Evolutionary conservation across 2,888 invertebrate species (phyloP).

Genomic region (Acanthoscelides obtectus): DNA sequence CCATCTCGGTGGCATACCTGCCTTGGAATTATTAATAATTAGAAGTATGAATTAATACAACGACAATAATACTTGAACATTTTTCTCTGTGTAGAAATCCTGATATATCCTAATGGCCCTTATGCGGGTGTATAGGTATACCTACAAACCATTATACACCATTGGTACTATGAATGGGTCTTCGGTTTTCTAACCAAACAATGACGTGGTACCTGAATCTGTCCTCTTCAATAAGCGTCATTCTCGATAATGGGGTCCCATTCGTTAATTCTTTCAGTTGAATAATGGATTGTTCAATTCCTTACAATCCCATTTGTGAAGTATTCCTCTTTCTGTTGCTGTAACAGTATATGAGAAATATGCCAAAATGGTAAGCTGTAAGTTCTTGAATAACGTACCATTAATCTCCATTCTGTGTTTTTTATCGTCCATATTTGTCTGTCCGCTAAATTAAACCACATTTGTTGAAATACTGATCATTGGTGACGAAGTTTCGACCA

Average conservation of each 20-base stretch:
- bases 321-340: not conserved
- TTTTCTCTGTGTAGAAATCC: not conserved
- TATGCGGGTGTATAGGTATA: not conserved
- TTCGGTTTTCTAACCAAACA: not conserved
- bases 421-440: too few species aligned
- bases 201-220: not conserved
- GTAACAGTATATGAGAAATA: too few species aligned
- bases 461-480: too few species aligned
- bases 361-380: too few species aligned
- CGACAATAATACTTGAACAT: too few species aligned
- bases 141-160: not conserved
- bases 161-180: not conserved
- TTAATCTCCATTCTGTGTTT: too few species aligned
- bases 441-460: too few species aligned
- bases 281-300: not conserved
- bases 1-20: too few species aligned
- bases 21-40: too few species aligned
- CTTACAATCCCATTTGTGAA: not conserved
- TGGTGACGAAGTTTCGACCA: too few species aligned
- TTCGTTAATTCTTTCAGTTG: not conserved
- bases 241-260: not conserved
- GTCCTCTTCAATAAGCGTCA: not conserved
- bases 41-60: too few species aligned
- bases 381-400: too few species aligned
- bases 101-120: not conserved